phyloP scores from a whole-genome alignment of 2,888 invertebrate species.

The Watsonalla binaria region DNA sequence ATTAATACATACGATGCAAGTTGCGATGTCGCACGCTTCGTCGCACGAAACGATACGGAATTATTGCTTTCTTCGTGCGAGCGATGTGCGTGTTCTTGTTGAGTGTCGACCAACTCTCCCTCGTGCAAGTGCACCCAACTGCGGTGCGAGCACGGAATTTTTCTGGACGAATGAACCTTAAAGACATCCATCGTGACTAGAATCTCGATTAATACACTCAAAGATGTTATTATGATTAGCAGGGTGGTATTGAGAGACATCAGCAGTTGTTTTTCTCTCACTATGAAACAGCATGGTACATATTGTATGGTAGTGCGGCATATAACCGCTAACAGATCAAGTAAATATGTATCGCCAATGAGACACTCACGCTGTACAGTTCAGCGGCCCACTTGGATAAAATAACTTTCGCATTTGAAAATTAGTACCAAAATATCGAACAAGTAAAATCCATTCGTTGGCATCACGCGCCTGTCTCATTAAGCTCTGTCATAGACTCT shows the following conservation, averaged over 20 bases:
- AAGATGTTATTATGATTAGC: too few species aligned
- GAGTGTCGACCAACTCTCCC: conserved; percentile 40
- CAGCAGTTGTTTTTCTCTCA: too few species aligned
- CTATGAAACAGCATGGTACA: too few species aligned
- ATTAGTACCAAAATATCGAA: conserved; percentile 57
- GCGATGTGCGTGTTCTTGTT: conserved; percentile 39
- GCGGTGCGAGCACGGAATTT: conserved; percentile 1
- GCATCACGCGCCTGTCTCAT: conserved; percentile 75
- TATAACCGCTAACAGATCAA: conserved; percentile 31
- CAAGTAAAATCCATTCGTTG: conserved; percentile 77
- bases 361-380: conserved; percentile 27
- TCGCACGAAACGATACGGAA: conserved; percentile 65
- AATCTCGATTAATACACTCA: too few species aligned
- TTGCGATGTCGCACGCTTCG: conserved; percentile 63
- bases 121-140: conserved; percentile 15
- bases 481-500: conserved; percentile 77
- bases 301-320: conserved; percentile 5
- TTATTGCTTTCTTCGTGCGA: conserved; percentile 53
- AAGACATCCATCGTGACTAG: neutral
- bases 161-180: neutral
- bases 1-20: conserved; percentile 69
- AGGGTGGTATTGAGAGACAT: too few species aligned
- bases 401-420: conserved; percentile 46
- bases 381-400: conserved; percentile 40
- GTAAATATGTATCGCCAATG: conserved; percentile 36